Evolutionary conservation across 2,797 vertebrate genomes (phyloP), one percentile per base, ranked within the genome.

Genomic region (Dromococcyx pavoninus): DNA sequence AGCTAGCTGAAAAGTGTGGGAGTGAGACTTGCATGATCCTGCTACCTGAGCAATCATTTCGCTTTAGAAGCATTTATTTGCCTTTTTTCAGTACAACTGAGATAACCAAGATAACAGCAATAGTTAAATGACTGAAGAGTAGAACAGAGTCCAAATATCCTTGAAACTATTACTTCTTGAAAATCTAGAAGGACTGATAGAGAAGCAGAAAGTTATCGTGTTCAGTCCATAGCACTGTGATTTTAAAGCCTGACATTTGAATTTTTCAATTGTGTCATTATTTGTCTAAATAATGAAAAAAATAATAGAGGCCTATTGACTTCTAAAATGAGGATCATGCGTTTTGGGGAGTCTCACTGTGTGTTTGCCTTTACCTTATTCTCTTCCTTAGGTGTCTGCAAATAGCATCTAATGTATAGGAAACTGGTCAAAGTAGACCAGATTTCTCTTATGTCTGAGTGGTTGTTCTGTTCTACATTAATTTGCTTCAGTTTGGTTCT

Each of bases 161-260:
- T n/a, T n/a, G n/a, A 4, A 19, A 25, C 43, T 7, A 3, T 1
- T 14, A 3, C 1, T 0, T 50, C 37, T 57, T 32, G 18, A 24
- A 46, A 48, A 28, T 3, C 5, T 5, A 57, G 25, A 54, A 58
- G 30, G 50, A 10, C 21, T 35, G 37, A 17, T 61, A 8, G 7
- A 13, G 35, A 10, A 39, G 32, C 19, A 41, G 10, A 17, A 25
- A 19, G 12, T 11, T n/a, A 9, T 1, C 5, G 1, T 4, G 32
- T 25, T 64, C 0, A 5, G 23, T 58, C 41, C 25, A 10, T 14
- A 61, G 24, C 3, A 5, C 21, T 58, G 22, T 27, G 28, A 9
- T 65, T 70, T 51, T 53, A 46, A n/a, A 78, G 18, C 44, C 28
- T 30, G 65, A 17, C 10, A 15, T 11, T 5, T 41, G n/a, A n/a